Evolutionary conservation across 2,888 invertebrate species (phyloP).

Genomic region (Athalia cordata): DNA sequence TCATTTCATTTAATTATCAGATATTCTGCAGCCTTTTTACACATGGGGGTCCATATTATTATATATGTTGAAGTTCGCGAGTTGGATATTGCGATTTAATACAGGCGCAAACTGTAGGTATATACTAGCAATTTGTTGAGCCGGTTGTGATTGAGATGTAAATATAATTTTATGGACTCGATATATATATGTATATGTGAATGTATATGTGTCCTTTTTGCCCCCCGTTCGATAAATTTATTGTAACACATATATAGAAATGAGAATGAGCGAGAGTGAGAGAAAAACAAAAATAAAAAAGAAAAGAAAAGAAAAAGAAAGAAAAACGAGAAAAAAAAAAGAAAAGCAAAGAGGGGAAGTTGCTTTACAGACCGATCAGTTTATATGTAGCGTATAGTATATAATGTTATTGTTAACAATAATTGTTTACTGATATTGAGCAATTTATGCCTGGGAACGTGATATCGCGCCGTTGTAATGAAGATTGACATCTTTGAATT

Average conservation of each 20-base stretch:
- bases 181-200: background rate
- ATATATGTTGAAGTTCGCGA: slow-evolving; percentile 6
- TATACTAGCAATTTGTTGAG: slow-evolving; percentile 43
- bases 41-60: too few relatives aligned
- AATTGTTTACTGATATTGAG: slow-evolving; percentile 42
- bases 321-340: too few relatives aligned
- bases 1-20: too few relatives aligned
- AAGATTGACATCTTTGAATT: slow-evolving; percentile 40
- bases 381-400: background rate
- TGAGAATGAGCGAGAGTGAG: too few relatives aligned
- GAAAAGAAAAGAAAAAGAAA: too few relatives aligned
- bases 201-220: too few relatives aligned
- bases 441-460: slow-evolving; percentile 39
- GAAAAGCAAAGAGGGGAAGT: too few relatives aligned
- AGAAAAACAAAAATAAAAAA: too few relatives aligned
- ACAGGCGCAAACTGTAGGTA: background rate
- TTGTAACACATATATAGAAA: too few relatives aligned
- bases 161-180: slow-evolving; percentile 46
- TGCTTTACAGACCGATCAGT: too few relatives aligned
- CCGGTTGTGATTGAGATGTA: slow-evolving; percentile 46
- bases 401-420: slow-evolving; percentile 31
- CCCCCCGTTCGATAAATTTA: too few relatives aligned
- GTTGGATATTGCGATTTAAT: slow-evolving; percentile 14
- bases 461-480: slow-evolving; percentile 27
- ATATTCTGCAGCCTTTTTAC: too few relatives aligned